These are phyloP conservation scores for Andrena dorsata DNA, from an alignment of 2,888 invertebrate genomes.

Conservation along the genomic window DNA sequence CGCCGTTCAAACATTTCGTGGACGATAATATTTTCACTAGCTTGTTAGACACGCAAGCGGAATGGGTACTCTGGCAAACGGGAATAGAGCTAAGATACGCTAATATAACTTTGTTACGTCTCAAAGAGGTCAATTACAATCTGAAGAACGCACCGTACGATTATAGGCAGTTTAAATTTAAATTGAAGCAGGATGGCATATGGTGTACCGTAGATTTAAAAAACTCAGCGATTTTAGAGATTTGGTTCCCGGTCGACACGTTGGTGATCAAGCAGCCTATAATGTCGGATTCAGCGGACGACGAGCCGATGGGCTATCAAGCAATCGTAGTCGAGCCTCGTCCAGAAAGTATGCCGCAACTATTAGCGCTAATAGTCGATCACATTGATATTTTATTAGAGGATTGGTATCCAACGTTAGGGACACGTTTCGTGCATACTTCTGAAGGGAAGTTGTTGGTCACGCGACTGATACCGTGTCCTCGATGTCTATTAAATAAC, in stretches of 20 bases:
- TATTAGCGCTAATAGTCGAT: conserved; percentile 95
- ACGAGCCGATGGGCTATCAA: conserved; percentile 87
- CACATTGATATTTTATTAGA: conserved; percentile 98
- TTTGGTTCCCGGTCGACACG: conserved; percentile 91
- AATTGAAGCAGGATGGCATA: conserved; percentile 92
- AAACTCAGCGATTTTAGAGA: conserved; percentile 93
- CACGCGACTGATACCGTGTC: conserved; percentile 96
- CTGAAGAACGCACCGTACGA: conserved; percentile 86
- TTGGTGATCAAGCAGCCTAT: conserved; percentile 87
- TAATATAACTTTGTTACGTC: conserved; percentile 91
- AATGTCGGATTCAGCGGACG: conserved; percentile 80
- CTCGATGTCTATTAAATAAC: conserved; percentile 89
- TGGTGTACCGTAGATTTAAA: conserved; percentile 94
- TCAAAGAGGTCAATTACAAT: conserved; percentile 92
- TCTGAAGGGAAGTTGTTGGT: conserved; percentile 98
- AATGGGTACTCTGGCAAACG: conserved; percentile 97
- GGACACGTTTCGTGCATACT: conserved; percentile 98
- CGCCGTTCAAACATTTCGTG: conserved; percentile 89
- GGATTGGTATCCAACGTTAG: conserved; percentile 99
- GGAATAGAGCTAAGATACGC: conserved; percentile 95
- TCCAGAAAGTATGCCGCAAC: conserved; percentile 91
- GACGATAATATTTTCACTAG: conserved; percentile 88
- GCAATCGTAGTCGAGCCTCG: conserved; percentile 92
- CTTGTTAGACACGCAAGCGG: conserved; percentile 90
- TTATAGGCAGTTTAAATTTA: conserved; percentile 87